Base-by-base conservation (phyloP, 2,888 invertebrate genomes). In the Hirtodrosophila alboralis region DNA sequence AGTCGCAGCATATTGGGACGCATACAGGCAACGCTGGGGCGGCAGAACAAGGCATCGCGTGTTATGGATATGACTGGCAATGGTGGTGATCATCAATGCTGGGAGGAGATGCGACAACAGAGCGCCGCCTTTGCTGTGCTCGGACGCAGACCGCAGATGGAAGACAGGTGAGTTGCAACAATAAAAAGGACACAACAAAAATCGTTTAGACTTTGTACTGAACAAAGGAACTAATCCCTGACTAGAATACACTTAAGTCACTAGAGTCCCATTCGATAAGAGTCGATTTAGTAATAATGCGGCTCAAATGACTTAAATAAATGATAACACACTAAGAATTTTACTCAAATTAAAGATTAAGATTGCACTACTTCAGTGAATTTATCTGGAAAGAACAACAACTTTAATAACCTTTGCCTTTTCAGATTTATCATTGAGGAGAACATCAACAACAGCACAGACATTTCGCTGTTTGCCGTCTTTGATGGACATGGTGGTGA, bases 401-500 rank as follows among this genome's bases (percentile, higher is more conserved):
- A 5, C 3, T 21, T 5, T 21, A 5, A 21, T 8, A 30, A 27
- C 8, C 13, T 3, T 8, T 27, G 7, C 1, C 1, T 3, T 43
- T 28, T 0, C 28, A 91, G 91, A 78, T 98, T 96, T 90, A 96
- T 96, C 52, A 94, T 97, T 47, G 95, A 96, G 73, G 95, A 95
- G 90, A 95, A 97, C 87, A 94, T 97, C 48, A 95, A 95, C 89
- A 93, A 94, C 75, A 89, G 84, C 41, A 96, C 96, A 13, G 96
- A 95, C 14, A 94, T 97, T 48, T 95, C 96, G 13, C 91, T 98
- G 57, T 97, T 96, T 91, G 97, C 97, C 36, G 95, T 98, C 73
- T 98, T 97, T 90, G 98, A 98, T 91, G 98, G 98, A 0, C 98
- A 98, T 90, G 98, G 98, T 44, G 98, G 98, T 31, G 97, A 97